These are phyloP conservation scores for Lophura nycthemera DNA, from an alignment of 2,113 vertebrate species.

Conservation along the genomic window DNA sequence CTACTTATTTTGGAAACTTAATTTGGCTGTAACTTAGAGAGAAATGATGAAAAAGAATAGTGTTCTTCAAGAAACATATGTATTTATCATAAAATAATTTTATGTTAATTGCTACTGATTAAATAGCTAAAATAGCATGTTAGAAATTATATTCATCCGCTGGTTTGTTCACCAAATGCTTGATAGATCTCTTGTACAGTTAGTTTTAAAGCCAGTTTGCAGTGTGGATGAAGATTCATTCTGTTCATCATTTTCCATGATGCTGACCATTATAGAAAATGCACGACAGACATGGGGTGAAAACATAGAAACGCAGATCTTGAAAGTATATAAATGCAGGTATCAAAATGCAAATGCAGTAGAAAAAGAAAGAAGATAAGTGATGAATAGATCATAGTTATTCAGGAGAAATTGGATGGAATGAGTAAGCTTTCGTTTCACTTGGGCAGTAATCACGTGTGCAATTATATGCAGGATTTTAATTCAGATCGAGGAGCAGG, in stretches of 20 bases:
- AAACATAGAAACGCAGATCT: neutral
- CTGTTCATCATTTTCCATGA: neutral
- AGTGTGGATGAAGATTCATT: neutral
- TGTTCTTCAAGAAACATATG: neutral
- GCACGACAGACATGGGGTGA: neutral
- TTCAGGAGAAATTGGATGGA: neutral
- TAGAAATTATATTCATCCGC: neutral
- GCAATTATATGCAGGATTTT: neutral
- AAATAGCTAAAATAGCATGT: neutral
- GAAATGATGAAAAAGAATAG: neutral
- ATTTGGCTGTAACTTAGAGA: neutral
- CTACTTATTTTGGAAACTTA: neutral
- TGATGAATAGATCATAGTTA: rapidly evolving
- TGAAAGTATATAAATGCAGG: no score
- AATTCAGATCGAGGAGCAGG: neutral
- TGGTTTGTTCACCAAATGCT: neutral
- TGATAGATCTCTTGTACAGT: neutral
- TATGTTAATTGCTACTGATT: neutral
- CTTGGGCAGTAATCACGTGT: neutral
- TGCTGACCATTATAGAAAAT: neutral
- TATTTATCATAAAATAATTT: neutral
- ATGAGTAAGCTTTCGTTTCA: neutral
- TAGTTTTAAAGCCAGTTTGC: neutral
- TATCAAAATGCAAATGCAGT: neutral
- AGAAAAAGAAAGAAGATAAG: neutral